Conservation (phyloP, 2,113 vertebrate species). For the Agapornis roseicollis region DNA sequence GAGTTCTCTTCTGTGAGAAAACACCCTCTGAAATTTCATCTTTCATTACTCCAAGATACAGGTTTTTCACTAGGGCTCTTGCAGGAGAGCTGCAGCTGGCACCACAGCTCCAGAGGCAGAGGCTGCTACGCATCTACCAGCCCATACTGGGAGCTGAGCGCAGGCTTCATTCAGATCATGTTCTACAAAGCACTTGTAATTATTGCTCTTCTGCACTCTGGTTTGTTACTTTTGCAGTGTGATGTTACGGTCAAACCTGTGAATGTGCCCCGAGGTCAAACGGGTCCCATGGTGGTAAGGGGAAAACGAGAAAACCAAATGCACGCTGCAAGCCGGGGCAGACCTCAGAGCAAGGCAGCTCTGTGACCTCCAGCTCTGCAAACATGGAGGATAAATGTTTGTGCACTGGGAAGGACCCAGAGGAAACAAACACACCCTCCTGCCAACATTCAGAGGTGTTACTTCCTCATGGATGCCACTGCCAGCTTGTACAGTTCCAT, state of each 20-base stretch:
- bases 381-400: conserved; percentile 40
- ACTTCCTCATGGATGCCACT: conserved; percentile 20
- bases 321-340: background rate
- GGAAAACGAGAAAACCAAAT: background rate
- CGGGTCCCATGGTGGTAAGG: background rate
- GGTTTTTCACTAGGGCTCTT: background rate
- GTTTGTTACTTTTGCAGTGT: background rate
- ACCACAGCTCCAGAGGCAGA: background rate
- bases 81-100: background rate
- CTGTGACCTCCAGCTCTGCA: conserved; percentile 1
- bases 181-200: background rate
- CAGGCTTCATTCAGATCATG: background rate
- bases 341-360: background rate
- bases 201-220: background rate
- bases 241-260: background rate
- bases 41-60: background rate
- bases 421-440: conserved; percentile 31
- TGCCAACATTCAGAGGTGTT: conserved; percentile 20
- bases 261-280: background rate
- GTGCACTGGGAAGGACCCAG: conserved; percentile 19
- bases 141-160: accelerated
- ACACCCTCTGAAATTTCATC: background rate
- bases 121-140: background rate
- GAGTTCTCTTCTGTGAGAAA: background rate
- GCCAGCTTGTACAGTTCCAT: background rate